Base-by-base conservation (phyloP, 2,888 invertebrate genomes). In the Perdita meconis region DNA sequence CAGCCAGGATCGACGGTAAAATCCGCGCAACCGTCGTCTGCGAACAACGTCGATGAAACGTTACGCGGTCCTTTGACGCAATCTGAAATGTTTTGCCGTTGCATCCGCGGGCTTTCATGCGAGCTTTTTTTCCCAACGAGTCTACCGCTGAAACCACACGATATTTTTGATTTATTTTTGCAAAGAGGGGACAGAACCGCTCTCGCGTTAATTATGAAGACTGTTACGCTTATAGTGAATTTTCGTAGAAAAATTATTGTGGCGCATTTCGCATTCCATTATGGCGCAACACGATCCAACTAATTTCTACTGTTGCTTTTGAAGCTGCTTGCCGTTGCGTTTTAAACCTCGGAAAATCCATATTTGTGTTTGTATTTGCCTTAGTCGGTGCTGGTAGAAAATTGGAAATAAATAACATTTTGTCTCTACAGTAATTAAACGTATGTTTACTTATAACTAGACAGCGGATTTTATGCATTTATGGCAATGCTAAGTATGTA, bases 1-100 rank as follows among this genome's bases (percentile, higher is more conserved):
- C 47, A 47, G 12, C n/a, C 26, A 24, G 16, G n/a, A 22, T 10
- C 13, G 30, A 60, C 12, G 30, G 22, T 38, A 40, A 69, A 64
- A 69, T 59, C 38, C 60, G 61, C 26, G n/a, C 65, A 19, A 16
- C 12, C 24, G 60, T 8, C 24, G 60, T 57, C 30, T 50, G 34
- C 75, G 60, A 60, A 71, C 56, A 60, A 56, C 60, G 44, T n/a
- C 66, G 75, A 59, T 44, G 63, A 59, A 67, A 67, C 61, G 61
- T 59, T 76, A 64, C 53, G 24, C 34, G 73, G 16, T 24, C 60
- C 64, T 68, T 74, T 65, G 68, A 63, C 61, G 40, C 47, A 1
- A 1, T 0, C 24, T 13, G 8, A 13, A 8, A 34, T 50, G 55
- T 38, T 59, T 40, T n/a, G 16, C 38, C 13, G 16, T 10, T 38